phyloP scores from a whole-genome alignment of 2,888 invertebrate species.

The Loripinus fragilis region DNA sequence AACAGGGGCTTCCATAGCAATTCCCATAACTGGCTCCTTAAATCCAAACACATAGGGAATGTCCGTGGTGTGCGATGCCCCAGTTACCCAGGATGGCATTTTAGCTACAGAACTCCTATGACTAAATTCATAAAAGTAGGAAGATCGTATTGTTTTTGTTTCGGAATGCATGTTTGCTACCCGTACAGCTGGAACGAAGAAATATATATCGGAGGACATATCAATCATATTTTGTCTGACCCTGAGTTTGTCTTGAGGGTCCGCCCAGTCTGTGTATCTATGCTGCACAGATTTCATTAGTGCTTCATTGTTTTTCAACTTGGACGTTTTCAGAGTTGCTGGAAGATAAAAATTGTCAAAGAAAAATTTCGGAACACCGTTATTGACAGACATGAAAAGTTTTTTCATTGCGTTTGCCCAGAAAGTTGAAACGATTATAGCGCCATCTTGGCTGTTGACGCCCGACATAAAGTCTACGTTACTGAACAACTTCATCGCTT shows the following conservation, averaged over 20 bases:
- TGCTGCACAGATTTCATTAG: conserved; percentile 37
- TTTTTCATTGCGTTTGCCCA: neutral
- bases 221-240: conserved; percentile 95
- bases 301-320: neutral
- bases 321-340: neutral
- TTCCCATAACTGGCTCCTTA: conserved; percentile 26
- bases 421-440: neutral
- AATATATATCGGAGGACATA: conserved; percentile 96
- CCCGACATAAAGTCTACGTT: conserved; percentile 51
- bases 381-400: conserved; percentile 7
- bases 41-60: conserved; percentile 77
- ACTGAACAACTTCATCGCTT: conserved; percentile 85
- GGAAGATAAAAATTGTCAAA: conserved; percentile 36
- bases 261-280: conserved; percentile 33
- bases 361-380: conserved; percentile 28
- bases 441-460: conserved; percentile 47
- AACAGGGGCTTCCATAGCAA: conserved; percentile 80
- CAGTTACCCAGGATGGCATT: conserved; percentile 74
- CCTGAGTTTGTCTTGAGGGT: conserved; percentile 85
- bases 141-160: conserved; percentile 25
- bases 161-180: conserved; percentile 87
- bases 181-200: conserved; percentile 95
- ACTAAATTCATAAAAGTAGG: conserved; percentile 67
- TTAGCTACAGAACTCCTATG: conserved; percentile 63
- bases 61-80: conserved; percentile 78